Conservation (phyloP, 2,113 vertebrate species). For the Micromys minutus region DNA sequence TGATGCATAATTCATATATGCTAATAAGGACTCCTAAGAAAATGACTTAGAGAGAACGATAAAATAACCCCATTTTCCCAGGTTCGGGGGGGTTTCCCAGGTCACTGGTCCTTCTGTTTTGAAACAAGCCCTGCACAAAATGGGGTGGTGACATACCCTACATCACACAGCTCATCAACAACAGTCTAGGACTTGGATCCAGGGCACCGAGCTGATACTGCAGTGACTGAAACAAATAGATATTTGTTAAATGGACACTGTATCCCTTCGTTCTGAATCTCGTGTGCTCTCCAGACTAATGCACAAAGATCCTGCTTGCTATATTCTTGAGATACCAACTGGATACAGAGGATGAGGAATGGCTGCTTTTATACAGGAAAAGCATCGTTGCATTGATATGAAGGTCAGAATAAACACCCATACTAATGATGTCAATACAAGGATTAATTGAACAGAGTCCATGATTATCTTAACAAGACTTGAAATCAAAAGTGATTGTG, state of each 20-base stretch:
- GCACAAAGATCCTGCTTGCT: not conserved
- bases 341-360: not conserved
- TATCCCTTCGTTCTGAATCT: not conserved
- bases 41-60: not conserved
- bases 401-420: constrained; percentile 31
- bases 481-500: constrained; percentile 67
- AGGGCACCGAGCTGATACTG: not conserved
- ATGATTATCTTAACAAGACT: constrained; percentile 68
- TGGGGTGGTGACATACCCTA: not conserved
- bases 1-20: not conserved
- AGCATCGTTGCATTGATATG: not conserved
- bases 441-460: constrained; percentile 60
- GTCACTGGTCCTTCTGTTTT: not conserved
- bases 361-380: constrained; percentile 35
- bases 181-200: not conserved
- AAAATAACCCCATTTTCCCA: not conserved
- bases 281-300: not conserved
- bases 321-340: constrained; percentile 20
- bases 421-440: constrained; percentile 62
- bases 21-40: not conserved
- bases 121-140: not conserved
- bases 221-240: not conserved
- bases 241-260: not conserved
- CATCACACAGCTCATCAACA: not conserved
- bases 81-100: not conserved